Base-by-base conservation (phyloP, 2,888 invertebrate genomes). In the Chirona hameri region DNA sequence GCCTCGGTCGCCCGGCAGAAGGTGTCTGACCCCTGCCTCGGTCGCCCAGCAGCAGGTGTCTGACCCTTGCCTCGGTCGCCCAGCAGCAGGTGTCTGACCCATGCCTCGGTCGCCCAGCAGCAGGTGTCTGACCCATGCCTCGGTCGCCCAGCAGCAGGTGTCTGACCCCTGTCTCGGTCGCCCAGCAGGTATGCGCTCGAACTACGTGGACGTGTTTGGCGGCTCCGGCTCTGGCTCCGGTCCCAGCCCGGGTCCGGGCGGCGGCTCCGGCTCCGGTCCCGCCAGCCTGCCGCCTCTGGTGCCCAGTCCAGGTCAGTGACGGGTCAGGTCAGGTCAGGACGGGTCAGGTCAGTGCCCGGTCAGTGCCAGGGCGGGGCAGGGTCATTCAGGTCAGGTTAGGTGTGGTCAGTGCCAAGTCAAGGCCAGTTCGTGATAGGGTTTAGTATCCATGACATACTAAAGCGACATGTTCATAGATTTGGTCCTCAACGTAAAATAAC, bases 151-250 rank as follows among this genome's bases (percentile, higher is more conserved):
- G 39, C 7, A 7, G 39, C 7, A 7, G 2, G 39, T 39, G 7
- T 39, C 39, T 39, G 39, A 39, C 39, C n/a, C n/a, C n/a, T 39
- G 39, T 39, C 39, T 5, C 39, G 39, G 4, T 39, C 60, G 60
- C 10, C 55, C 55, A 3, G 14, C 76, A 76, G 76, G 76, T 31
- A 39, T 46, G 76, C 31, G 76, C 39, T 76, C 76, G 39, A 76
- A 76, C 76, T 76, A 76, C 46, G 76, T 76, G 76, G 76, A 76
- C 24, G 76, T 76, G 39, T 76, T 76, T 24, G 76, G 76, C 1
- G 46, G 46, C 69, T 31, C 69, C 15, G 69, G 69, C 29, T 69
- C 69, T 14, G 29, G 12, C 12, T 27, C 29, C 18, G 69, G 69
- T 5, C 27, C 69, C 4, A 39, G 39, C 7, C 39, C 39, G 39